Percentiles rank a stretch among this genome's conserved stretches.
Conservation (phyloP, 2,888 invertebrate genomes). For the Drosophila merina region DNA sequence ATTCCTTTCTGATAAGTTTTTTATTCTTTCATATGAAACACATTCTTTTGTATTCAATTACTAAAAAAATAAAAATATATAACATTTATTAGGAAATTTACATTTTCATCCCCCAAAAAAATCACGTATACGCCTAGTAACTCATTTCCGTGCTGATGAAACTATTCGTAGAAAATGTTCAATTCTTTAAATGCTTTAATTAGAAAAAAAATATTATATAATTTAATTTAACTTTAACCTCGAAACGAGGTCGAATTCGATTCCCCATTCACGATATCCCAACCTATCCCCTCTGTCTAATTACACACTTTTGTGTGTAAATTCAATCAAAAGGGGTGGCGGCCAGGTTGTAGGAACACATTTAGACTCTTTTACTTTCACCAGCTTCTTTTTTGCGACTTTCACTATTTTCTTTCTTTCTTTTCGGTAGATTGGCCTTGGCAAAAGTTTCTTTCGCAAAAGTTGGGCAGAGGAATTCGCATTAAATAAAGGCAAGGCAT, state of each 20-base stretch:
- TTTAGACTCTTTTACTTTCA: conserved; percentile 25
- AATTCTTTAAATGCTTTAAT: not conserved
- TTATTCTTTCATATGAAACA: too few species aligned
- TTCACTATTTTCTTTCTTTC: conserved; percentile 45
- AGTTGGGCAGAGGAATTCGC: conserved; percentile 46
- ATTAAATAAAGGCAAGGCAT: conserved; percentile 47
- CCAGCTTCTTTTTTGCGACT: conserved; percentile 35
- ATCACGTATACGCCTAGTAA: not conserved
- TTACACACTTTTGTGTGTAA: conserved; percentile 15
- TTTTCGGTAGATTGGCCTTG: conserved; percentile 47
- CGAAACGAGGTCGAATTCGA: not conserved
- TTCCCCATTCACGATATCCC: not conserved
- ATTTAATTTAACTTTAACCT: not conserved
- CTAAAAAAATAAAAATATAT: too few species aligned
- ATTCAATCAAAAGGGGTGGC: conserved; percentile 26
- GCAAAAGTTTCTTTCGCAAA: conserved; percentile 64
- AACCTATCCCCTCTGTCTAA: conserved; percentile 5
- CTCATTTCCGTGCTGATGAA: not conserved
- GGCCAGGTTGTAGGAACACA: not conserved
- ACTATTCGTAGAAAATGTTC: not conserved
- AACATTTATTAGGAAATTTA: too few species aligned
- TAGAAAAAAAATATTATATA: not conserved
- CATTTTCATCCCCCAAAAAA: too few species aligned
- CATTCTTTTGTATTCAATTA: too few species aligned
- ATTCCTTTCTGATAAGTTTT: too few species aligned